A percentile compares a stretch with the other conserved stretches of the same genome.
Evolutionary conservation across 2,113 vertebrate genomes (phyloP).

Genomic region (Xenopus borealis): DNA sequence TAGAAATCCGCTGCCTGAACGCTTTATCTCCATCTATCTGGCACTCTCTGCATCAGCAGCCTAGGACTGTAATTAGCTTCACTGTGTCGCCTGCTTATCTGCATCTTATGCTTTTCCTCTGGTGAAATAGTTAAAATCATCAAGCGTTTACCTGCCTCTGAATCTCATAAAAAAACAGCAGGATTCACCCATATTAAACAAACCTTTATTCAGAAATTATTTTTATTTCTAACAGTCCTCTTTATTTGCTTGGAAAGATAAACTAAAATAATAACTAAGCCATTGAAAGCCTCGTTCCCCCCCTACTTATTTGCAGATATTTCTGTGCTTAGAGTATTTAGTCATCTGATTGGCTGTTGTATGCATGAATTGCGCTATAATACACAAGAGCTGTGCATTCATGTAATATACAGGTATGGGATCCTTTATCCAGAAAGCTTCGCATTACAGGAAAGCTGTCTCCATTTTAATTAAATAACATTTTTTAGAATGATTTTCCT

Average conservation of each 20-base stretch:
- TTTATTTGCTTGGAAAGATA: slow-evolving; percentile 62
- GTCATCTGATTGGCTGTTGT: too few species aligned
- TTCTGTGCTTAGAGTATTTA: too few species aligned
- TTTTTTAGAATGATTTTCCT: too few species aligned
- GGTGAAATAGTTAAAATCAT: slow-evolving; percentile 79
- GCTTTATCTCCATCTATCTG: slow-evolving; percentile 68
- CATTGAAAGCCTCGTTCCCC: slow-evolving; percentile 50
- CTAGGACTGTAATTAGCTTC: slow-evolving; percentile 62
- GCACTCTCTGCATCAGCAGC: slow-evolving; percentile 61
- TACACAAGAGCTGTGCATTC: too few species aligned
- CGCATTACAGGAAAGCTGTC: too few species aligned
- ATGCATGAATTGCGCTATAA: too few species aligned
- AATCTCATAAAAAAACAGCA: slow-evolving; percentile 64
- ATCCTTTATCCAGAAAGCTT: too few species aligned
- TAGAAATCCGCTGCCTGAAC: slow-evolving; percentile 65
- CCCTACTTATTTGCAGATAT: background rate
- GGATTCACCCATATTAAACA: slow-evolving; percentile 62
- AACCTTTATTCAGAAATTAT: slow-evolving; percentile 60
- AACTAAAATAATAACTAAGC: slow-evolving; percentile 57
- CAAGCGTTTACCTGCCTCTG: slow-evolving; percentile 66
- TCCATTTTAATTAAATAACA: too few species aligned
- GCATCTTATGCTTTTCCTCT: slow-evolving; percentile 75
- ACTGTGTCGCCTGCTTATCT: slow-evolving; percentile 68
- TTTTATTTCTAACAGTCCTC: slow-evolving; percentile 65
- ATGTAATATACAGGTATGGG: too few species aligned